Evolutionary conservation across 1,140 invertebrate genomes (phyloP).

Genomic region (Hylyphantes graminicola): DNA sequence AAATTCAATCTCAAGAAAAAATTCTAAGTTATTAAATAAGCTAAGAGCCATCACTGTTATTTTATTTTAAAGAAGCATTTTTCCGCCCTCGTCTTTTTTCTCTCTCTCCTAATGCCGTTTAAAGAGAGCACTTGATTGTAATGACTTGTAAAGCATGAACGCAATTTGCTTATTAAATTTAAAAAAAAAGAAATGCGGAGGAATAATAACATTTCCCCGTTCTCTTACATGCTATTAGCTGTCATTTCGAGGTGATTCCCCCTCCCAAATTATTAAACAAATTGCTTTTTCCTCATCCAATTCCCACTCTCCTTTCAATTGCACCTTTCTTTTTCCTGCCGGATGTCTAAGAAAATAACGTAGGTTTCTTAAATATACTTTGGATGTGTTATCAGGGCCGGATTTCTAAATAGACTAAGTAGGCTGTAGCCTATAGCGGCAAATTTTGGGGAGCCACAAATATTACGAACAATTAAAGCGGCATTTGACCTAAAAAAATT

Average conservation of each 20-base stretch:
- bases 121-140: constrained; percentile 41
- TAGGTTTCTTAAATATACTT: too few species aligned
- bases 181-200: constrained; percentile 16
- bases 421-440: too few species aligned
- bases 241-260: constrained; percentile 35
- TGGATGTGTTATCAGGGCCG: too few species aligned
- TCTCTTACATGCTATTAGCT: constrained; percentile 55
- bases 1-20: constrained; percentile 24
- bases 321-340: background rate
- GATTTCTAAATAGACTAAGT: too few species aligned
- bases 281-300: constrained; percentile 53
- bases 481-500: too few species aligned
- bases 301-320: background rate
- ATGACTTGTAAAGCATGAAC: constrained; percentile 57
- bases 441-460: too few species aligned
- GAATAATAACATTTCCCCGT: constrained; percentile 49
- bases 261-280: constrained; percentile 57
- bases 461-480: too few species aligned
- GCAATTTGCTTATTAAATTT: constrained; percentile 59
- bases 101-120: constrained; percentile 6
- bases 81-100: background rate
- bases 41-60: constrained; percentile 6
- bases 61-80: constrained; percentile 16
- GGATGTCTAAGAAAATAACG: too few species aligned
- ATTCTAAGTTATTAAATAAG: constrained; percentile 31